A percentile compares a stretch with the other conserved stretches of the same genome.
phyloP scores from a whole-genome alignment of 1,140 invertebrate genomes.

The Cherax quadricarinatus region DNA sequence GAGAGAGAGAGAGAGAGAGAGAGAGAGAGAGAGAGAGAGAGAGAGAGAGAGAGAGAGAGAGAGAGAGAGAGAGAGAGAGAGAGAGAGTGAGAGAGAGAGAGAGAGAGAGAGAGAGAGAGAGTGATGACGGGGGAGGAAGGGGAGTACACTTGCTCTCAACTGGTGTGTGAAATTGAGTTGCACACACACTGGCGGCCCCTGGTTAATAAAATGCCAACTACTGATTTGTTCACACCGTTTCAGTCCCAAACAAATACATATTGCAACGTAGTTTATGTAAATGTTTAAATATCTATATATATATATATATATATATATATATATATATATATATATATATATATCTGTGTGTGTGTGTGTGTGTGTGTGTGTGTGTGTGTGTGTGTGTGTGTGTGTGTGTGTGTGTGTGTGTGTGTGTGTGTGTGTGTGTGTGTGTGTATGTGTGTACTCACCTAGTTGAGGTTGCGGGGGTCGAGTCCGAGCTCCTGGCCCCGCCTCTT shows the following conservation, averaged over 20 bases:
- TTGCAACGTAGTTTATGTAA: neutral
- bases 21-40: constrained; percentile 17
- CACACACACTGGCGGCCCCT: neutral
- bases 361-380: no score
- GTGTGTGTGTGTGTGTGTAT: no score
- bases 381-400: no score
- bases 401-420: no score
- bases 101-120: constrained; percentile 46
- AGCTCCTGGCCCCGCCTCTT: no score
- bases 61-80: neutral
- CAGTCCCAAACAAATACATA: neutral
- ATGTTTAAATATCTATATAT: neutral
- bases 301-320: neutral
- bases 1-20: constrained; percentile 27
- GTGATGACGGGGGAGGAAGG: neutral
- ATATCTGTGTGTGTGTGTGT: no score
- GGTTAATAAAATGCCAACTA: neutral
- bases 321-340: no score
- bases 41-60: constrained; percentile 8
- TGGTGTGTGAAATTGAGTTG: constrained; percentile 5
- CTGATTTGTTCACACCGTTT: neutral
- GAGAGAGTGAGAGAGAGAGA: constrained; percentile 6
- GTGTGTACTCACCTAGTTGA: no score
- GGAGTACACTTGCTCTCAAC: neutral
- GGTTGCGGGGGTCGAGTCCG: no score